A percentile compares a stretch with the other conserved stretches of the same genome.
These are phyloP conservation scores for Physella acuta DNA, from an alignment of 1,140 invertebrate species.

Conservation along the genomic window DNA sequence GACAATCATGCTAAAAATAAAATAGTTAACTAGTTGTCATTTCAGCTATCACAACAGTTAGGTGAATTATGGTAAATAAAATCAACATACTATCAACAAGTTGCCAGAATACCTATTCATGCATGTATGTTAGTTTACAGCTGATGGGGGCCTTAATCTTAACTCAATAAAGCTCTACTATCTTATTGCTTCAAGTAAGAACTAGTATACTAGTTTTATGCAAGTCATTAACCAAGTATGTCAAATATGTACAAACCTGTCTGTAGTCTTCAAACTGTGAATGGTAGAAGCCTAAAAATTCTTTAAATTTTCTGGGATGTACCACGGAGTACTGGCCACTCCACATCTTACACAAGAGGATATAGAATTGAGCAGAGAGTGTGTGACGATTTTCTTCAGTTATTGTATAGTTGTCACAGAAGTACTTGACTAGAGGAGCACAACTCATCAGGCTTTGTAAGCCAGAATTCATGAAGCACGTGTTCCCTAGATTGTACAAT, in stretches of 20 bases:
- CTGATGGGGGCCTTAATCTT: too few species aligned
- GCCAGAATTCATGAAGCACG: slow-evolving; percentile 75
- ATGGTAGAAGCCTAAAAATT: slow-evolving; percentile 67
- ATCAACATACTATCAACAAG: too few species aligned
- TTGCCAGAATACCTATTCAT: too few species aligned
- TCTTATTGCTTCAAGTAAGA: too few species aligned
- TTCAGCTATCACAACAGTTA: too few species aligned
- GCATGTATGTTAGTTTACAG: too few species aligned
- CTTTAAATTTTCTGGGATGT: slow-evolving; percentile 68
- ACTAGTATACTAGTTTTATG: too few species aligned
- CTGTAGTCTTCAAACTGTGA: slow-evolving; percentile 67
- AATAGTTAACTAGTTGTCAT: too few species aligned
- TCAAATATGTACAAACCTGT: slow-evolving; percentile 54
- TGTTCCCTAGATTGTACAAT: slow-evolving; percentile 71
- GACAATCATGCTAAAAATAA: slow-evolving; percentile 70
- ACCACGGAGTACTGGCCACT: slow-evolving; percentile 66
- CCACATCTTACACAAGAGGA: slow-evolving; percentile 69
- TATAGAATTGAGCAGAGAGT: slow-evolving; percentile 63
- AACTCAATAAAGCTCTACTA: too few species aligned
- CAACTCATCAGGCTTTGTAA: slow-evolving; percentile 67
- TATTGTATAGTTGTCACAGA: slow-evolving; percentile 58
- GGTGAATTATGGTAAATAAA: too few species aligned
- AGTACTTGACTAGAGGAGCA: slow-evolving; percentile 64
- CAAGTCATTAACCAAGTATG: too few species aligned
- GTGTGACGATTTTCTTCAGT: slow-evolving; percentile 38